These are phyloP conservation scores for Ondatra zibethicus DNA, from an alignment of 2,113 vertebrate species.

Conservation along the genomic window DNA sequence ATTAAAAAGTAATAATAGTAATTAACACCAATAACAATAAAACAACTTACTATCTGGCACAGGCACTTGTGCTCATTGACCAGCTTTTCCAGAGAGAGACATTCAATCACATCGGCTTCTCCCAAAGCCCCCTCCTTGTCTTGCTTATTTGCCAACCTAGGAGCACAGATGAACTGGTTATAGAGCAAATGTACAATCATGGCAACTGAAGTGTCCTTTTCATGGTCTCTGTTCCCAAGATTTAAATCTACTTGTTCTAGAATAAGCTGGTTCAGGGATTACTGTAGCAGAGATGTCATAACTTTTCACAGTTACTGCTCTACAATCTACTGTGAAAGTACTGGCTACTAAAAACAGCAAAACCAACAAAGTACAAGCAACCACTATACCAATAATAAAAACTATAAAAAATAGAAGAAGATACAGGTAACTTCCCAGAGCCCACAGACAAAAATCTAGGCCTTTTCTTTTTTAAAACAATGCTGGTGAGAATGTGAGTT, in stretches of 20 bases:
- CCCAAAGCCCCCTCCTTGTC: conserved; percentile 95
- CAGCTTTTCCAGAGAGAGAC: conserved; percentile 93
- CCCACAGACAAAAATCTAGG: neutral
- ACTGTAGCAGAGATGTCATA: neutral
- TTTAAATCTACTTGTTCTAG: neutral
- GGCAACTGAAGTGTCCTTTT: conserved; percentile 24
- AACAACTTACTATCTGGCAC: conserved; percentile 86
- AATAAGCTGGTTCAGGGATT: neutral
- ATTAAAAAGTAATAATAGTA: conserved; percentile 50
- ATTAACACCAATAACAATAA: conserved; percentile 55
- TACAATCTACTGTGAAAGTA: conserved; percentile 8
- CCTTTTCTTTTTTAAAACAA: neutral
- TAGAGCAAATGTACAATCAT: conserved; percentile 16
- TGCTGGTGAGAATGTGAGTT: neutral
- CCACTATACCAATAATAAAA: neutral
- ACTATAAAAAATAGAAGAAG: neutral
- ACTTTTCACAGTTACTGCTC: conserved; percentile 10
- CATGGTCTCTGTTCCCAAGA: neutral
- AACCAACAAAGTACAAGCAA: neutral
- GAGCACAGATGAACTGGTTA: conserved; percentile 59
- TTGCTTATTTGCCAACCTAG: conserved; percentile 92
- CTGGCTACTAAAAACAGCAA: neutral
- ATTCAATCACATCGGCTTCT: conserved; percentile 96
- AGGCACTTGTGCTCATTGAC: conserved; percentile 97
- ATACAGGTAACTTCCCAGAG: neutral